Evolutionary conservation across 2,888 invertebrate genomes (phyloP).

Genomic region (Eristalinus sepulchralis): DNA sequence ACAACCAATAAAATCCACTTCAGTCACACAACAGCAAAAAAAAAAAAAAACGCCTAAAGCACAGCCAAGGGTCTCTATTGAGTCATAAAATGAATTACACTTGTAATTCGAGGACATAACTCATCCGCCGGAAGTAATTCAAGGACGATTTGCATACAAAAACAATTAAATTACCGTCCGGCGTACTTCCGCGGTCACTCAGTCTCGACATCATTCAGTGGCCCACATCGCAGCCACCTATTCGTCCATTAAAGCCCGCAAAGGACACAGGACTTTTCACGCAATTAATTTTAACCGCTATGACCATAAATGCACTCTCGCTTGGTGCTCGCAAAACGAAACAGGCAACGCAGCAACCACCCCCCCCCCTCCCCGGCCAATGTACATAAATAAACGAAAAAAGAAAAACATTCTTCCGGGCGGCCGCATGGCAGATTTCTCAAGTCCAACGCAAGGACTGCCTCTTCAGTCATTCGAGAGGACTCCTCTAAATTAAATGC

Average conservation of each 20-base stretch:
- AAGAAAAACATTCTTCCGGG: slow-evolving; percentile 14
- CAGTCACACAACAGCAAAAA: too few relatives aligned
- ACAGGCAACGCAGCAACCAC: not conserved
- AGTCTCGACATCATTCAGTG: slow-evolving; percentile 5
- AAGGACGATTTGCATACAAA: slow-evolving; percentile 57
- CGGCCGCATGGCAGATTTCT: slow-evolving; percentile 13
- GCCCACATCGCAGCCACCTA: not conserved
- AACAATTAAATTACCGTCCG: slow-evolving; percentile 50
- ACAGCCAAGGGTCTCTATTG: not conserved
- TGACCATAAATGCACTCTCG: slow-evolving; percentile 15
- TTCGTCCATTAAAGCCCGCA: slow-evolving; percentile 35
- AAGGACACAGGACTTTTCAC: slow-evolving; percentile 41
- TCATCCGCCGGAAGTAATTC: slow-evolving; percentile 52
- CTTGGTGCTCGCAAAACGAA: not conserved
- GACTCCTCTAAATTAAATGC: slow-evolving; percentile 64
- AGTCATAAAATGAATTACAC: not conserved
- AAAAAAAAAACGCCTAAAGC: not conserved
- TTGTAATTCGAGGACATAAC: slow-evolving; percentile 35
- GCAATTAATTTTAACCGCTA: slow-evolving; percentile 42
- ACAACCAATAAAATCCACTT: too few relatives aligned
- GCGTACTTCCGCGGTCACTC: slow-evolving; percentile 12
- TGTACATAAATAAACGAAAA: slow-evolving; percentile 49
- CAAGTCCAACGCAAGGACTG: slow-evolving; percentile 54
- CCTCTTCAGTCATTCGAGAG: slow-evolving; percentile 38
- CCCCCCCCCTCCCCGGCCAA: not conserved